These are phyloP conservation scores for Macropus fuliginosus DNA, from an alignment of 2,797 vertebrate genomes.

Conservation along the genomic window DNA sequence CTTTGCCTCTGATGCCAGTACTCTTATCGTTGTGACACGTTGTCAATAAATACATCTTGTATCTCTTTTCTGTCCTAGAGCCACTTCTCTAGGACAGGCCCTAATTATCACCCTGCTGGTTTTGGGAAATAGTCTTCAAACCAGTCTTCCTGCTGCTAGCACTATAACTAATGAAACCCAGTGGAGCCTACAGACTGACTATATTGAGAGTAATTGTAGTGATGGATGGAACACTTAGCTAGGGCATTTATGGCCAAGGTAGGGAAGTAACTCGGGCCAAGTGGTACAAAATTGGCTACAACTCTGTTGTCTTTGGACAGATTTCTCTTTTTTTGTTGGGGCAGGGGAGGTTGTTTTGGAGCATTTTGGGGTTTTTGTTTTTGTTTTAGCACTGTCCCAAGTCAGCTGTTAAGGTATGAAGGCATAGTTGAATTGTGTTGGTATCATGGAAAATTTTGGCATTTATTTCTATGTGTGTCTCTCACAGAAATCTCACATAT, in stretches of 20 bases:
- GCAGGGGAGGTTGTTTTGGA: background rate
- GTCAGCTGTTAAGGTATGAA: background rate
- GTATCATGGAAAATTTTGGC: background rate
- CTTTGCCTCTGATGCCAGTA: background rate
- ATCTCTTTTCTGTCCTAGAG: background rate
- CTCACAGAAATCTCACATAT: background rate
- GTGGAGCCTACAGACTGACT: background rate
- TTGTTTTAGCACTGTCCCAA: background rate
- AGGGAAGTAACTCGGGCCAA: background rate
- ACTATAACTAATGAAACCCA: background rate
- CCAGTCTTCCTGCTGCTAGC: background rate
- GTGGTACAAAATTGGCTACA: background rate
- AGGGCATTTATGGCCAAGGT: background rate
- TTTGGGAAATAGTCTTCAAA: background rate
- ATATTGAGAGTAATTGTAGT: background rate
- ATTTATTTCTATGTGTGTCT: background rate
- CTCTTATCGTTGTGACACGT: background rate
- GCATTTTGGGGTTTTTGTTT: background rate
- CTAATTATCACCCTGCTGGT: background rate
- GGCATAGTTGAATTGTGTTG: background rate
- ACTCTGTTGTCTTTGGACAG: background rate
- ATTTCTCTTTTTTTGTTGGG: background rate
- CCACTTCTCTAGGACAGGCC: background rate
- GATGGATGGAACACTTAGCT: background rate
- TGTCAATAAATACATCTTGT: background rate